phyloP scores from a whole-genome alignment of 1,140 invertebrate species.

The Drosophila bipectinata region DNA sequence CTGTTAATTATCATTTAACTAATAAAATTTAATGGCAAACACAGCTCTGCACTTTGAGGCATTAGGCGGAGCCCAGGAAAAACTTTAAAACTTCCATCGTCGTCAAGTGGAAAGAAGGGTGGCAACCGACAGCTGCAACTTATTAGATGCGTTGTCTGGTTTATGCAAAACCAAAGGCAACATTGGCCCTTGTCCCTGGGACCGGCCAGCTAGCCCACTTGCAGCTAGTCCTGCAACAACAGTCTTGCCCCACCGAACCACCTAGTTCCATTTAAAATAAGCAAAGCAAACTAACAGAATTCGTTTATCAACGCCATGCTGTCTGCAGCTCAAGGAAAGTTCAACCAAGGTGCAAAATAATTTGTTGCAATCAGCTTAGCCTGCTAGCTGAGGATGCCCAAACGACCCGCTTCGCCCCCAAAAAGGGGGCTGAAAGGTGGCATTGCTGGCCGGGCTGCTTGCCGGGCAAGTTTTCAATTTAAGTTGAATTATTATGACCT shows the following conservation, averaged over 20 bases:
- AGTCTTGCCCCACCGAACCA: constrained; percentile 10
- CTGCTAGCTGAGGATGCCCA: constrained; percentile 45
- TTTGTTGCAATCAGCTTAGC: constrained; percentile 82
- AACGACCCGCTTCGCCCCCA: constrained; percentile 1
- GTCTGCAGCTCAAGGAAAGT: constrained; percentile 76
- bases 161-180: constrained; percentile 77
- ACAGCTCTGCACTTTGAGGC: constrained; percentile 70
- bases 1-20: constrained; percentile 72
- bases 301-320: constrained; percentile 79
- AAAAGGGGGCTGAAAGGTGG: constrained; percentile 6
- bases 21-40: constrained; percentile 78
- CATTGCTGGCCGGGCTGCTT: constrained; percentile 2
- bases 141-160: constrained; percentile 67
- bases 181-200: constrained; percentile 47
- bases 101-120: constrained; percentile 12
- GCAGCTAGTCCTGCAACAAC: background rate
- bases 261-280: constrained; percentile 72
- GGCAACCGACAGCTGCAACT: constrained; percentile 71
- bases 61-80: constrained; percentile 45
- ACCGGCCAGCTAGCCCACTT: no score
- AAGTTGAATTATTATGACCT: constrained; percentile 82
- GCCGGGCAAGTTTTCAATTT: constrained; percentile 78
- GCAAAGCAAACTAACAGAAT: constrained; percentile 81
- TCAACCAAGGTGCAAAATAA: constrained; percentile 81
- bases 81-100: constrained; percentile 42